phyloP scores from a whole-genome alignment of 2,113 vertebrate species.

The Grantiella picta region DNA sequence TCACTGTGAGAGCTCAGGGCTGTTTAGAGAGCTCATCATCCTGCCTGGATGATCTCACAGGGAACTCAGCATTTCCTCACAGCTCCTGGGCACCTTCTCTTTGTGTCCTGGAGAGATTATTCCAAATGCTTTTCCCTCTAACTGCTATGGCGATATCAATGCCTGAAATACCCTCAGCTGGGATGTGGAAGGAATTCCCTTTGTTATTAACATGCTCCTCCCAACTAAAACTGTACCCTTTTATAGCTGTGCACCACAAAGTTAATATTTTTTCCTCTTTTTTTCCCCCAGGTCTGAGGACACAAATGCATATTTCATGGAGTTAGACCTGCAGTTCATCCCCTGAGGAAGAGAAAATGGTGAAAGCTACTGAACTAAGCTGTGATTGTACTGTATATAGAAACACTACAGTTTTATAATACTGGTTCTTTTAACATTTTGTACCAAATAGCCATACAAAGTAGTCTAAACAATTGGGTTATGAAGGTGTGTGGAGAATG shows the following conservation, averaged over 20 bases:
- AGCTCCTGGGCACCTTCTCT: neutral
- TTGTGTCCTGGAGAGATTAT: neutral
- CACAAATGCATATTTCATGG: slow-evolving; percentile 15
- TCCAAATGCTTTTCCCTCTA: neutral
- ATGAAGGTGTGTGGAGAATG: slow-evolving; percentile 63
- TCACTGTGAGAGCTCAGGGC: neutral
- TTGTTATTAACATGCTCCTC: neutral
- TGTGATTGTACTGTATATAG: slow-evolving; percentile 73
- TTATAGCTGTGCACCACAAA: neutral
- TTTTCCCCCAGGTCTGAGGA: slow-evolving; percentile 36
- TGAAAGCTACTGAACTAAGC: slow-evolving; percentile 80
- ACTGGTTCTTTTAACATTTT: slow-evolving; percentile 69
- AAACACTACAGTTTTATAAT: slow-evolving; percentile 78
- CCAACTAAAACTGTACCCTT: neutral
- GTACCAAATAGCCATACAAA: slow-evolving; percentile 76
- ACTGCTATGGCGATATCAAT: neutral
- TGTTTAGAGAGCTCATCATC: neutral
- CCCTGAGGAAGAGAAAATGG: slow-evolving; percentile 48
- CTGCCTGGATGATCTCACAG: no score
- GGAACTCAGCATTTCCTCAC: neutral
- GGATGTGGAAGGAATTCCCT: neutral
- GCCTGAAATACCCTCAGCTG: neutral
- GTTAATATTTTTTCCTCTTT: neutral
- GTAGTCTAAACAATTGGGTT: slow-evolving; percentile 57
- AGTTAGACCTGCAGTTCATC: slow-evolving; percentile 30